Evolutionary conservation across 2,888 invertebrate species (phyloP), one percentile per base, ranked within the genome.

Genomic region (Drosophila siamana): DNA sequence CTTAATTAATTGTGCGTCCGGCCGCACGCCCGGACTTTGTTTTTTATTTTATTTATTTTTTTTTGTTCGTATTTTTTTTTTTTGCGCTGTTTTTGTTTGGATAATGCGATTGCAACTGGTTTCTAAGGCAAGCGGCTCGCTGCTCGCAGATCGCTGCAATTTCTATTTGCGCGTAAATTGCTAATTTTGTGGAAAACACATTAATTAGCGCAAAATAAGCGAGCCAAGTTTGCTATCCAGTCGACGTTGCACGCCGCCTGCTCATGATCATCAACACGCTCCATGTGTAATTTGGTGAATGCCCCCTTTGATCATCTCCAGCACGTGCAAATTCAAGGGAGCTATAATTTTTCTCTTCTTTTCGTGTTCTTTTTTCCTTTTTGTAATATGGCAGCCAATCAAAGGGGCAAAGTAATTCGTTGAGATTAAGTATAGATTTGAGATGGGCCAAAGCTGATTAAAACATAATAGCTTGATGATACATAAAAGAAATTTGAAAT

Each of bases 131-230:
- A 16, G 47, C 46, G 15, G 50, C 59, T 30, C 28, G 8, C 8
- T 7, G 28, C 28, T 28, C 5, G 30, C 11, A 30, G 30, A 55
- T 74, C 66, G 61, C 56, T 61, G 55, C 79, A 79, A 87, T 84
- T 84, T 84, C 83, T 84, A 83, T 87, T 87, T 78, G 86, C 70
- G 78, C 78, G 78, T 73, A 84, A 88, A 86, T 86, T 86, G 86
- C 88, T 81, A 88, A 88, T 86, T 86, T 86, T 83, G 86, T 83
- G 86, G 81, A 81, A 88, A 88, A 80, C 83, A 82, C 88, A 85
- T 85, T 87, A 87, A 85, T 85, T 85, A 85, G 88, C 80, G 86
- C 88, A 73, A 85, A 82, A 85, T 76, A 67, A 71, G 75, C 76
- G 69, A 44, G 64, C 62, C 51, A 66, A 70, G 61, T 51, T 48